These are phyloP conservation scores for Halesus radiatus DNA, from an alignment of 1,140 invertebrate species.

Conservation along the genomic window DNA sequence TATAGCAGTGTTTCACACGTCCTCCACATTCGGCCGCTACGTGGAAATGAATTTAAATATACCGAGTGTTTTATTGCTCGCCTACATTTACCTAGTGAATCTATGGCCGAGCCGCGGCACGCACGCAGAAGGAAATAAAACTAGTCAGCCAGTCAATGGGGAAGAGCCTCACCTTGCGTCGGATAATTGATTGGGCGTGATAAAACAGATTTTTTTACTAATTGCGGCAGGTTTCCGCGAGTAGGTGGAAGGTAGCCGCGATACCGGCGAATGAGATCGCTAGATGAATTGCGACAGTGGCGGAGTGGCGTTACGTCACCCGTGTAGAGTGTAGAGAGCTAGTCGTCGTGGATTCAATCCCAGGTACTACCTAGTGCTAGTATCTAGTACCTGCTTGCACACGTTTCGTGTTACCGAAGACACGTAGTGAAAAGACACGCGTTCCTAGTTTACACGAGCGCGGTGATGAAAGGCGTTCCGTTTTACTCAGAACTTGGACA, in stretches of 20 bases:
- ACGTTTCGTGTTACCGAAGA: conserved; percentile 3
- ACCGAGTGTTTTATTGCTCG: conserved; percentile 32
- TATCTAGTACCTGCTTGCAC: not conserved
- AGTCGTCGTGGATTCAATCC: too few relatives aligned
- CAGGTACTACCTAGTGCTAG: not conserved
- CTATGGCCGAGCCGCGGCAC: conserved; percentile 9
- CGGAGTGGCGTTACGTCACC: conserved; percentile 37
- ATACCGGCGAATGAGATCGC: conserved; percentile 39
- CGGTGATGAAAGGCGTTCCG: not conserved
- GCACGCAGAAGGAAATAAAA: not conserved
- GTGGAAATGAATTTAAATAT: conserved; percentile 44
- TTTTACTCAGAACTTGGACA: not conserved
- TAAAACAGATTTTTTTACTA: not conserved
- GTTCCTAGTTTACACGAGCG: not conserved
- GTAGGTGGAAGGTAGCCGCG: not conserved
- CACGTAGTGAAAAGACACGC: conserved; percentile 21
- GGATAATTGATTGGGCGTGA: not conserved
- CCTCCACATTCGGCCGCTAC: conserved; percentile 24
- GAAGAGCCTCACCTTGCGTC: conserved; percentile 8
- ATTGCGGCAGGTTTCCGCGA: not conserved
- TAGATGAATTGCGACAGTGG: conserved; percentile 42
- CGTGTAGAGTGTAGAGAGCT: not conserved
- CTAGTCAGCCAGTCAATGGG: not conserved
- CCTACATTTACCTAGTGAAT: conserved; percentile 25
- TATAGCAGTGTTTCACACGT: not conserved